Conservation (phyloP, 2,888 invertebrate species). For the Archips xylosteana region DNA sequence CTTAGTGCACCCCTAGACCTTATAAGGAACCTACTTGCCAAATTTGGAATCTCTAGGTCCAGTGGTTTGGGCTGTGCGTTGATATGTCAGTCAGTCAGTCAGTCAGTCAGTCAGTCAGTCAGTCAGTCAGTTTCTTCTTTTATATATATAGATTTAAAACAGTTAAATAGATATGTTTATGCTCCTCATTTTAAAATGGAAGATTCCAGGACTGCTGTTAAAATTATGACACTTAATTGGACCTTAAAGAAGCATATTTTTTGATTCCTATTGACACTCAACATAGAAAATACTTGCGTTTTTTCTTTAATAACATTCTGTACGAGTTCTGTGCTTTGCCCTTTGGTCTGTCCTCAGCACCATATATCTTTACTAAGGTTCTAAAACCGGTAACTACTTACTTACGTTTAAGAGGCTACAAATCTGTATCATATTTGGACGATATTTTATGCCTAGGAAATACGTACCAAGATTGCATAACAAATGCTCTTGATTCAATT, state of each 20-base stretch:
- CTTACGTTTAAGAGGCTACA: neutral
- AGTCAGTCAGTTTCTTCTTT: no score
- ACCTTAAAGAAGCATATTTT: neutral
- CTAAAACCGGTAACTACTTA: constrained; percentile 10
- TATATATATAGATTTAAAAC: constrained; percentile 41
- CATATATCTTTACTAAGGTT: constrained; percentile 35
- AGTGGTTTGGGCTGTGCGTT: no score
- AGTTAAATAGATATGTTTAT: constrained; percentile 23
- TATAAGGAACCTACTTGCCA: no score
- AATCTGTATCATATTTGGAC: neutral
- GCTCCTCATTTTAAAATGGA: constrained; percentile 34
- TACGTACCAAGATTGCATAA: neutral
- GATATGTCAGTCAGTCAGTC: no score
- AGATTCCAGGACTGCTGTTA: constrained; percentile 23
- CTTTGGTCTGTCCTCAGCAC: constrained; percentile 28
- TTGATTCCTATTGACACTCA: neutral
- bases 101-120: no score
- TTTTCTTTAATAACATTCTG: constrained; percentile 3
- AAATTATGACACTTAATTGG: neutral
- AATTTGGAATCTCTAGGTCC: no score
- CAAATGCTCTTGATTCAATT: neutral
- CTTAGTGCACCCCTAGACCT: no score
- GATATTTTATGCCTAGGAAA: constrained; percentile 3
- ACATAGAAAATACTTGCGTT: constrained; percentile 10
- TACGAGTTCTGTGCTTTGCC: constrained; percentile 11